phyloP scores from a whole-genome alignment of 2,888 invertebrate genomes.

The Leptopilina drosophilae region DNA sequence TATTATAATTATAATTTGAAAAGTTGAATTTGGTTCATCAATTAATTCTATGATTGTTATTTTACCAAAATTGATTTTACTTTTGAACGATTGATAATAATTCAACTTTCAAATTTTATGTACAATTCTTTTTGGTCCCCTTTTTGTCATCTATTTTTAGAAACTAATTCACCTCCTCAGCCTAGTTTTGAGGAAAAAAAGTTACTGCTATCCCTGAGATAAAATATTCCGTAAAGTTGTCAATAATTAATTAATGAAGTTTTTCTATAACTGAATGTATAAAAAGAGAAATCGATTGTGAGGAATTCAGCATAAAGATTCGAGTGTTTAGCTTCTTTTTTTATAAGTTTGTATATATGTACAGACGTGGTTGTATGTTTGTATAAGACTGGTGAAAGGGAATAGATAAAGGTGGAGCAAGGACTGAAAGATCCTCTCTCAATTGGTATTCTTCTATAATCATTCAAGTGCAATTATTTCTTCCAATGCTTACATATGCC shows the following conservation, averaged over 20 bases:
- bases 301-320: slow-evolving; percentile 20
- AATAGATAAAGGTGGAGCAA: slow-evolving; percentile 24
- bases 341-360: background rate
- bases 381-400: slow-evolving; percentile 15
- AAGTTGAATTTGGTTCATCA: no score
- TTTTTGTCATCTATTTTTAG: no score
- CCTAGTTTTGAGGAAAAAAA: no score
- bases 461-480: slow-evolving; percentile 25
- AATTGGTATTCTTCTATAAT: slow-evolving; percentile 32
- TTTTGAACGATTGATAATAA: no score
- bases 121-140: no score
- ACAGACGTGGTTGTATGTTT: background rate
- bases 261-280: background rate
- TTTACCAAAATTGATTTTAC: no score
- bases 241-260: background rate
- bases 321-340: slow-evolving; percentile 20
- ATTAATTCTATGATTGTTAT: no score
- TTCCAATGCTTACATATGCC: background rate
- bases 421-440: slow-evolving; percentile 21
- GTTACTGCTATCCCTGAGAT: no score
- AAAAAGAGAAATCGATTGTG: slow-evolving; percentile 12
- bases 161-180: no score
- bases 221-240: no score
- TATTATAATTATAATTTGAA: no score
- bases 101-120: no score